Conservation (phyloP, 2,797 vertebrate species). For the Xiphorhynchus erythropygius region DNA sequence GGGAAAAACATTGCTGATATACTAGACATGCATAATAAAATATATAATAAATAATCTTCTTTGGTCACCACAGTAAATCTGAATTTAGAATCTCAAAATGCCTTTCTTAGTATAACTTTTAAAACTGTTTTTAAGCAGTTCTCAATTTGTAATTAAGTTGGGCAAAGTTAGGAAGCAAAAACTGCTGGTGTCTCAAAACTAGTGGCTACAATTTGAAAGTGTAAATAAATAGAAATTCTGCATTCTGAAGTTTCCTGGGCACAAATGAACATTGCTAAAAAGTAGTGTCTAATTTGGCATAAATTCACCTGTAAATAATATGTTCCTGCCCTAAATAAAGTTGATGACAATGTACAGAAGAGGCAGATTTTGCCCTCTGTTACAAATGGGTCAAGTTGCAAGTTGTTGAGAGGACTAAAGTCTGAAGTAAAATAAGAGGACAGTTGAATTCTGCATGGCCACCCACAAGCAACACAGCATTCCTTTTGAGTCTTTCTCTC, state of each 20-base stretch:
- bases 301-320: neutral
- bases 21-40: neutral
- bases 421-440: neutral
- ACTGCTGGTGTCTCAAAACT: neutral
- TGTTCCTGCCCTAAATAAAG: neutral
- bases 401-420: neutral
- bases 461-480: neutral
- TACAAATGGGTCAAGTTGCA: neutral
- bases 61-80: neutral
- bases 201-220: neutral
- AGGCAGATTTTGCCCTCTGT: neutral
- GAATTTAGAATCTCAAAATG: neutral
- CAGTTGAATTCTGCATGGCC: neutral
- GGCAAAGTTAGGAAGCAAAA: neutral
- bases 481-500: neutral
- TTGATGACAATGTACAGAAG: neutral
- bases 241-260: neutral
- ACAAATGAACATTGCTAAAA: neutral
- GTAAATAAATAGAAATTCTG: neutral
- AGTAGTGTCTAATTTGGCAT: neutral
- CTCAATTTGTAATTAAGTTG: neutral
- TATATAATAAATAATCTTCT: neutral
- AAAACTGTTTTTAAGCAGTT: neutral
- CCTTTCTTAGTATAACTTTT: neutral
- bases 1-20: neutral